Conservation (phyloP, 2,888 invertebrate species). For the Synergus umbraculus region DNA sequence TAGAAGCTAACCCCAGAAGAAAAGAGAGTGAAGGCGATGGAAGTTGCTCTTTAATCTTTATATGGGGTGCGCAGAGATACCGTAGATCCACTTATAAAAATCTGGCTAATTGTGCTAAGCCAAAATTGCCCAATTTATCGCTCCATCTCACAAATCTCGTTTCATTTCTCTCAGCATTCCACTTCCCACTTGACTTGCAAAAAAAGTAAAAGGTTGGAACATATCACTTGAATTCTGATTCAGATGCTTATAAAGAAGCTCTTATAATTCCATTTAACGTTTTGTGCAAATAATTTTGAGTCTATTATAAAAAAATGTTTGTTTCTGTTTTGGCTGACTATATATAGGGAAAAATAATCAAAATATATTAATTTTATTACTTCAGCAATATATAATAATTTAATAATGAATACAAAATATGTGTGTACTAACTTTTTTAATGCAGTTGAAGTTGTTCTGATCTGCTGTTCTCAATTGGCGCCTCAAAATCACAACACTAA, state of each 20-base stretch:
- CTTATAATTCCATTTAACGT: no score
- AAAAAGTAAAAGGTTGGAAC: not conserved
- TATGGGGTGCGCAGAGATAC: slow-evolving; percentile 33
- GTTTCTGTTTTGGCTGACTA: no score
- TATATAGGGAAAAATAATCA: not conserved
- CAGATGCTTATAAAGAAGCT: not conserved
- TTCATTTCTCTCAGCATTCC: slow-evolving; percentile 44
- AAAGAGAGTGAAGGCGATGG: slow-evolving; percentile 20
- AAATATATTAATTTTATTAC: not conserved
- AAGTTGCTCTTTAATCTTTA: slow-evolving; percentile 38
- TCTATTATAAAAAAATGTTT: no score
- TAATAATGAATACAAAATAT: not conserved
- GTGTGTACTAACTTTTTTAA: not conserved
- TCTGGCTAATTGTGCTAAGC: slow-evolving; percentile 70
- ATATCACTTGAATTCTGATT: not conserved
- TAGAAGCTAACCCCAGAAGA: slow-evolving; percentile 16
- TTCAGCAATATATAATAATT: no score
- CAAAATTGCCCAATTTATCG: slow-evolving; percentile 60
- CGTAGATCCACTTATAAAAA: slow-evolving; percentile 65
- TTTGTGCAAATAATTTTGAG: no score
- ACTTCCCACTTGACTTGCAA: slow-evolving; percentile 35
- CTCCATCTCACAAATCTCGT: slow-evolving; percentile 51
- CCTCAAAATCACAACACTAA: slow-evolving; percentile 18
- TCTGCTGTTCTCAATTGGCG: not conserved
- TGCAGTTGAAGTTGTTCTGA: not conserved